Conservation (phyloP, 2,113 vertebrate species). For the Daboia siamensis region DNA sequence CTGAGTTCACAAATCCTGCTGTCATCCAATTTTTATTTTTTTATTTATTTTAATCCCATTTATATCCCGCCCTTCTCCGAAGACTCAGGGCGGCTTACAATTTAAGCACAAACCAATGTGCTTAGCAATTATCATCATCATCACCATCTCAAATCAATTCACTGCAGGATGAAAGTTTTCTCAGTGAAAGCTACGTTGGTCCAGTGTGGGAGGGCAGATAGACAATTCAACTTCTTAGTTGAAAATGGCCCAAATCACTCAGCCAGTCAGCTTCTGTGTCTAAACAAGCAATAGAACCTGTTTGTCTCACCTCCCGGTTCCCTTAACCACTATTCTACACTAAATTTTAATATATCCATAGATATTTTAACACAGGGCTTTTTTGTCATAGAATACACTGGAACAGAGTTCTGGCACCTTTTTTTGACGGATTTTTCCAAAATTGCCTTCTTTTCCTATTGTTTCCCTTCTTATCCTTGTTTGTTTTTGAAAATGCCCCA, state of each 20-base stretch:
- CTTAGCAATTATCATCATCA: too few relatives aligned
- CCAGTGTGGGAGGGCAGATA: not conserved
- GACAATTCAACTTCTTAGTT: not conserved
- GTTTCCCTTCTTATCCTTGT: too few relatives aligned
- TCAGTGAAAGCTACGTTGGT: not conserved
- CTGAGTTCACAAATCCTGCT: not conserved
- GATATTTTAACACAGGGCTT: not conserved
- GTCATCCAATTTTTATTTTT: not conserved
- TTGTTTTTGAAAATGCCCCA: too few relatives aligned
- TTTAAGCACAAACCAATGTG: too few relatives aligned
- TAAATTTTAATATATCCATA: not conserved
- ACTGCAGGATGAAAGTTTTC: not conserved
- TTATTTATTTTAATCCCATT: too few relatives aligned
- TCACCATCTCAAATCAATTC: not conserved
- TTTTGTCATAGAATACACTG: too few relatives aligned
- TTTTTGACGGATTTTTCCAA: too few relatives aligned
- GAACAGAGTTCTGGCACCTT: too few relatives aligned
- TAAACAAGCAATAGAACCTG: not conserved
- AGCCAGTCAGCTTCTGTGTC: not conserved
- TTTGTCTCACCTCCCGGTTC: not conserved
- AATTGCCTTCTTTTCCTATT: too few relatives aligned
- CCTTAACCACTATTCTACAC: not conserved
- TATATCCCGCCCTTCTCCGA: too few relatives aligned
- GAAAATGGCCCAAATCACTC: not conserved
- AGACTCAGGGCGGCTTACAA: too few relatives aligned